phyloP scores from a whole-genome alignment of 2,113 vertebrate genomes.

The Aphyosemion australe region DNA sequence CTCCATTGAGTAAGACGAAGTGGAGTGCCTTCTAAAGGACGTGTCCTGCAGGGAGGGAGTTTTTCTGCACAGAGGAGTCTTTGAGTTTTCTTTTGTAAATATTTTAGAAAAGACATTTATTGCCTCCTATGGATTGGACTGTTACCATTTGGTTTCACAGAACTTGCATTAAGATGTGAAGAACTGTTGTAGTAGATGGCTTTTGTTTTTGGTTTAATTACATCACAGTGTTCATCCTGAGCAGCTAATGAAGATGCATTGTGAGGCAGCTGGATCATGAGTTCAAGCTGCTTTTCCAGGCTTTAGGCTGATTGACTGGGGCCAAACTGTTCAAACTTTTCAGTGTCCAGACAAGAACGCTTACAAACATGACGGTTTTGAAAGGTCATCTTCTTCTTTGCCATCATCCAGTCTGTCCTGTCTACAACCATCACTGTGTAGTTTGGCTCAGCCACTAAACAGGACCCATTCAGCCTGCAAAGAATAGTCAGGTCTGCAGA shows the following conservation, averaged over 20 bases:
- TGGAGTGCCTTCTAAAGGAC: neutral
- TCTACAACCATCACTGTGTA: too few relatives aligned
- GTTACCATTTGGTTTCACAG: neutral
- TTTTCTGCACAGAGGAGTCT: neutral
- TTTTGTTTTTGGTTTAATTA: neutral
- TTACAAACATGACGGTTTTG: too few relatives aligned
- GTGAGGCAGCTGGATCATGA: neutral
- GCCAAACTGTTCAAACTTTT: neutral
- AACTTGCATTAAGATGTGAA: conserved; percentile 1
- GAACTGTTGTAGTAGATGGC: neutral
- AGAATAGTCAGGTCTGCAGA: too few relatives aligned
- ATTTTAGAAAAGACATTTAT: too few relatives aligned
- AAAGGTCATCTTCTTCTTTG: too few relatives aligned
- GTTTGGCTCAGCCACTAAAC: too few relatives aligned
- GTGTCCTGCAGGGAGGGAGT: neutral
- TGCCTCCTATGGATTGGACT: neutral
- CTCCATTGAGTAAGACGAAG: neutral
- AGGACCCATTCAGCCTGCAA: too few relatives aligned
- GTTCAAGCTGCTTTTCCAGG: neutral
- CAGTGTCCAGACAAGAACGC: too few relatives aligned
- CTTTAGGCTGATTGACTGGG: neutral
- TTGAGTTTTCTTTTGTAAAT: conserved; percentile 1
- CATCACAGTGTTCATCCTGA: neutral
- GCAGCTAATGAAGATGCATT: neutral
- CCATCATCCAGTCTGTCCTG: too few relatives aligned